These are phyloP conservation scores for Tinamus major DNA, from an alignment of 2,797 vertebrate species.

Conservation along the genomic window DNA sequence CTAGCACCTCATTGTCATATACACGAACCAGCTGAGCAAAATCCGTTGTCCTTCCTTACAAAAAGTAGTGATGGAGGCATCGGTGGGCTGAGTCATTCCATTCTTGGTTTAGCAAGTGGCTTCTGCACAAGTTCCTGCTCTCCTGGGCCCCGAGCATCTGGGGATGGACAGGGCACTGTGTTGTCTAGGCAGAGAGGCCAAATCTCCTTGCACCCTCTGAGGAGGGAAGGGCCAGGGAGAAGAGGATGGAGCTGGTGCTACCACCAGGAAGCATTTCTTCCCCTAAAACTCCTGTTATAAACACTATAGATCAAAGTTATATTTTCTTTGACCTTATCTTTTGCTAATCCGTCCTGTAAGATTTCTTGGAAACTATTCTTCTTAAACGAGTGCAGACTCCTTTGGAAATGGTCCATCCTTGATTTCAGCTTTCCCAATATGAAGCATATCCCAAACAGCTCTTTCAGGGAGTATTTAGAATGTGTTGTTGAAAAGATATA, in stretches of 20 bases:
- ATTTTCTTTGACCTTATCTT: background rate
- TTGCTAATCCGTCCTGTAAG: background rate
- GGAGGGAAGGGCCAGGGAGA: background rate
- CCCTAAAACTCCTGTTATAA: background rate
- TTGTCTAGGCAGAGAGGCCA: background rate
- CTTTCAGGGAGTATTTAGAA: background rate
- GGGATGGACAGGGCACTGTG: background rate
- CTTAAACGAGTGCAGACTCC: background rate
- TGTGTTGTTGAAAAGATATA: background rate
- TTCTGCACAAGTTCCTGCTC: background rate
- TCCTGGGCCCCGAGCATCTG: background rate
- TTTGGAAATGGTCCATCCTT: background rate
- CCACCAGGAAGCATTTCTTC: background rate
- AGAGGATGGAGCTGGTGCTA: background rate
- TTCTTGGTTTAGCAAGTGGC: background rate
- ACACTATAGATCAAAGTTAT: background rate
- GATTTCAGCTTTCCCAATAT: background rate
- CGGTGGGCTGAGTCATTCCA: background rate
- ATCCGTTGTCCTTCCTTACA: background rate
- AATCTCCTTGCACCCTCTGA: background rate
- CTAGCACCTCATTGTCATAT: fast-evolving
- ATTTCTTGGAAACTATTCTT: background rate
- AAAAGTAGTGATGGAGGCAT: too few species aligned
- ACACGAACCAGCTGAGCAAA: fast-evolving
- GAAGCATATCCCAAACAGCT: background rate